Percentiles rank a stretch among this genome's conserved stretches.
These are phyloP conservation scores for Patiria pectinifera DNA, from an alignment of 53 echinoderm and acorn worm genomes.

Conservation along the genomic window DNA sequence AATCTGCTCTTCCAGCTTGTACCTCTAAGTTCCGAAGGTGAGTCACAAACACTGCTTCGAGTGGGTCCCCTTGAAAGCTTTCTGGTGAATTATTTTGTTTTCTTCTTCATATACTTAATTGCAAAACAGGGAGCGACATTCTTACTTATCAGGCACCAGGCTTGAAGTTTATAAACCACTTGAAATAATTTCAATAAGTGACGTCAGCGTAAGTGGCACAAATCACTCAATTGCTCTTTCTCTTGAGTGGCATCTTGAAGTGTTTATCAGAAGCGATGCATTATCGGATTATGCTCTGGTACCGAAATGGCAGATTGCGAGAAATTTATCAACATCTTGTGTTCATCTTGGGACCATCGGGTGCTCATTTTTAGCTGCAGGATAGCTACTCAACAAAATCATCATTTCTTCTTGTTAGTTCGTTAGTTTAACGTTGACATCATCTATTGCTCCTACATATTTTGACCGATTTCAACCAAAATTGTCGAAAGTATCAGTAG, in stretches of 20 bases:
- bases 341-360: too few relatives aligned
- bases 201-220: neutral
- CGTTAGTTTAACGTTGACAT: too few relatives aligned
- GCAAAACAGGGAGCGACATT: neutral
- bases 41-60: neutral
- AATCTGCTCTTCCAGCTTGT: neutral
- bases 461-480: too few relatives aligned
- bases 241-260: neutral
- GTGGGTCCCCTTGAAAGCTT: slow-evolving; percentile 10
- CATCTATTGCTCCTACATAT: too few relatives aligned
- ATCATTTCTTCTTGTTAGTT: too few relatives aligned
- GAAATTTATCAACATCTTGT: too few relatives aligned
- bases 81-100: neutral
- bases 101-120: neutral
- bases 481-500: too few relatives aligned
- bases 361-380: too few relatives aligned
- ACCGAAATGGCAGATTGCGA: neutral
- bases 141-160: neutral
- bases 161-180: slow-evolving; percentile 15
- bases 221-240: slow-evolving; percentile 8
- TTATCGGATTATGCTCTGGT: neutral
- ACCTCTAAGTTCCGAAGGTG: neutral
- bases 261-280: neutral
- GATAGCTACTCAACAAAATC: too few relatives aligned
- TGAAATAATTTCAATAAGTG: slow-evolving; percentile 8